Evolutionary conservation across 1,140 invertebrate species (phyloP), one percentile per base, ranked within the genome.

Genomic region (Drosophila yakuba): DNA sequence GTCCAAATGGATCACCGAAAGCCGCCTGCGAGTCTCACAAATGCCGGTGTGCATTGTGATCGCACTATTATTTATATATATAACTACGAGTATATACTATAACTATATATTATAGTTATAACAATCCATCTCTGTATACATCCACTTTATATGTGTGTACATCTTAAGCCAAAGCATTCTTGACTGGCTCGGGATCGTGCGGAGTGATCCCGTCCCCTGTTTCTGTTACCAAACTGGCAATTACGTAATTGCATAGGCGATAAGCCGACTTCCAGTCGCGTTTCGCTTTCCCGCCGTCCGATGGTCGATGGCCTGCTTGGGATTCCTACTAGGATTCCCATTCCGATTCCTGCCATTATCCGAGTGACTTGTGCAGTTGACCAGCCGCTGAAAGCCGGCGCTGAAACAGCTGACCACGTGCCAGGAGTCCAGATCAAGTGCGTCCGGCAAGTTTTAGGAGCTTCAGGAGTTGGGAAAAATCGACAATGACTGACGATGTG

Each of bases 241-340:
- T 86, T 86, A 79, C 75, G 76, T 80, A 82, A 88, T 83, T 88
- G 62, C 62, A 59, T 76, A 79, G 68, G 75, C 71, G 39, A 52
- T 63, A 57, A 61, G 52, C 50, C 75, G 54, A 63, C 61, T 73
- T 68, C 74, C 59, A 57, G 55, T 51, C 28, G 57, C 36, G 51
- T 38, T 36, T 45, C 43, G 45, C 15, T 17, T 76, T 85, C 66
- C 80, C 69, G 80, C 56, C 56, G 47, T 61, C 43, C 73, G 45
- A 51, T 62, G 2, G 17, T 12, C 32, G 12, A 55, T 25, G 4
- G 25, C 5, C 25, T 25, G 25, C 25, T 4, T 25, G 25, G 4
- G 25, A 25, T 25, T 25, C 4, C 25, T 4, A 0, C 25, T 25
- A 4, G 4, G 15, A 17, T 44, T 41, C n/a, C 14, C 35, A 23